phyloP scores from a whole-genome alignment of 2,888 invertebrate species.

The Pyrrhosoma nymphula region DNA sequence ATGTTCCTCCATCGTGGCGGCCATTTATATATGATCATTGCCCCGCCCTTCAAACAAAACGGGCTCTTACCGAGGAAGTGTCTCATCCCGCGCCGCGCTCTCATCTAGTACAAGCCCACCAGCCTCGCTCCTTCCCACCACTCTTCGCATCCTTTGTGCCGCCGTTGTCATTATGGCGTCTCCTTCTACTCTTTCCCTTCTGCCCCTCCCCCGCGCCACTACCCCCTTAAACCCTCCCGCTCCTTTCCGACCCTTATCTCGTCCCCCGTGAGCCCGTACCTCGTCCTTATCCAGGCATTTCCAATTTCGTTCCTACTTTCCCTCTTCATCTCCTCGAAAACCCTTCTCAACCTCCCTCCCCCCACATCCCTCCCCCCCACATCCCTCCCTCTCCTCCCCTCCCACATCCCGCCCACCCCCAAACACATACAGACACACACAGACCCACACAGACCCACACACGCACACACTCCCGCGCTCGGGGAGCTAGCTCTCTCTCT shows the following conservation, averaged over 20 bases:
- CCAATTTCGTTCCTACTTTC: constrained; percentile 62
- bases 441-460: background rate
- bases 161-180: background rate
- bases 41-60: background rate
- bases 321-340: constrained; percentile 36
- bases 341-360: background rate
- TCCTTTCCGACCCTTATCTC: background rate
- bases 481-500: background rate
- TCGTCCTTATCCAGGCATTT: constrained; percentile 63
- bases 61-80: background rate
- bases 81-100: background rate
- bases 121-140: background rate
- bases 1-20: background rate
- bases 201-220: background rate
- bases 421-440: background rate
- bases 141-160: background rate
- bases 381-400: no score
- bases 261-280: background rate
- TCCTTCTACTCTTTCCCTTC: background rate
- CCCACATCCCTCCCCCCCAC: background rate
- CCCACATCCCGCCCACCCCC: background rate
- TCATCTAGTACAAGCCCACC: no score
- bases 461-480: background rate
- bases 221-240: background rate
- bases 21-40: background rate